These are phyloP conservation scores for Dromaius novaehollandiae DNA, from an alignment of 2,113 vertebrate species.

Conservation along the genomic window DNA sequence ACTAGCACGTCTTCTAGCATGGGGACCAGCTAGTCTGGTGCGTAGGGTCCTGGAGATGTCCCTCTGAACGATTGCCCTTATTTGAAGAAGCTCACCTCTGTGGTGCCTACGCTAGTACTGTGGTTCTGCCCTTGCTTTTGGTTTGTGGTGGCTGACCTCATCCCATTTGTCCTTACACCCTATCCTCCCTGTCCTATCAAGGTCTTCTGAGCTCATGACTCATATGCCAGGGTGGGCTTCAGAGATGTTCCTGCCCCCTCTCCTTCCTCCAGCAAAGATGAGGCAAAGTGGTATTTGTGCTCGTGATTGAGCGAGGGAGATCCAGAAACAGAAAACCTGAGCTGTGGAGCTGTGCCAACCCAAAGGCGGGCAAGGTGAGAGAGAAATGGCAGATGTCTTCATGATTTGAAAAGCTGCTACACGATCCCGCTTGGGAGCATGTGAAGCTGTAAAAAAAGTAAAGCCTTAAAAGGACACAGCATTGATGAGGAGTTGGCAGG, in stretches of 20 bases:
- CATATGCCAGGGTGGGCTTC: neutral
- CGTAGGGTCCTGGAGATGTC: neutral
- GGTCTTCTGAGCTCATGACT: neutral
- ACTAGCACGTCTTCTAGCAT: neutral
- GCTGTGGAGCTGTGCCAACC: neutral
- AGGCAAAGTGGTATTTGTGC: neutral
- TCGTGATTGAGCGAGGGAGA: accelerated
- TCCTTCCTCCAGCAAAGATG: neutral
- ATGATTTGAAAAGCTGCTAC: conserved; percentile 26
- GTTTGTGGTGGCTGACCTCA: neutral
- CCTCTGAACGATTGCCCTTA: neutral
- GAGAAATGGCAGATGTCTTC: conserved; percentile 37
- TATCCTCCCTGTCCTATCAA: neutral
- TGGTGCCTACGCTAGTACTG: neutral
- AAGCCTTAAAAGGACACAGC: neutral
- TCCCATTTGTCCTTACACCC: neutral
- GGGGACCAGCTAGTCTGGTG: neutral
- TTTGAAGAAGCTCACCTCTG: neutral
- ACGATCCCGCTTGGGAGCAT: conserved; percentile 1
- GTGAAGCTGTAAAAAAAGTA: neutral
- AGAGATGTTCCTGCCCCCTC: neutral
- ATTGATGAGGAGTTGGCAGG: conserved; percentile 5
- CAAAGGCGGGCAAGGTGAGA: conserved; percentile 9
- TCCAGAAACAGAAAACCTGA: neutral
- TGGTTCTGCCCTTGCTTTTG: neutral